Conservation (phyloP, 2,113 vertebrate genomes). For the Alouatta palliata region DNA sequence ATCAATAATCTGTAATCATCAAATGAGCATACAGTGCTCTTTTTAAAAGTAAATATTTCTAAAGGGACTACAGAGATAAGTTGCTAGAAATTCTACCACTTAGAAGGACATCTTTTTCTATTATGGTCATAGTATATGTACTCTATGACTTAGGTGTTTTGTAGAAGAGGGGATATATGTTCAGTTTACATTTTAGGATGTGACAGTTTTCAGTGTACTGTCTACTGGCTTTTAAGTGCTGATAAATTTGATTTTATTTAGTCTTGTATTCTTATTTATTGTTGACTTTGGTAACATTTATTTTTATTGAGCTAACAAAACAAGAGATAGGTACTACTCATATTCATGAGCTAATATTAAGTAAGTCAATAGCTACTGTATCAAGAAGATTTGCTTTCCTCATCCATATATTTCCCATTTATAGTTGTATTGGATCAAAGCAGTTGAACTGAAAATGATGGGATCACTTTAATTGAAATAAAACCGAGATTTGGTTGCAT, state of each 20-base stretch:
- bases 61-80: neutral
- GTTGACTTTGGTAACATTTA: neutral
- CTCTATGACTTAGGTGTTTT: neutral
- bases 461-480: neutral
- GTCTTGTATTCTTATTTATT: slow-evolving; percentile 1
- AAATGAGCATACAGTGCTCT: neutral
- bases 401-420: neutral
- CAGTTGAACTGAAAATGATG: neutral
- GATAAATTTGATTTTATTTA: neutral
- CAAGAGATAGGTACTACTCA: neutral
- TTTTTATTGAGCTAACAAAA: slow-evolving; percentile 14
- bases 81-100: neutral
- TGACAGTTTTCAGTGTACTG: neutral
- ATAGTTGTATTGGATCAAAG: neutral
- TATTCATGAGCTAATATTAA: neutral
- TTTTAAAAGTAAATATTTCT: neutral
- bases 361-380: neutral
- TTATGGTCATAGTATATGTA: neutral
- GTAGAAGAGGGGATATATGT: neutral
- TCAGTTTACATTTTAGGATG: neutral
- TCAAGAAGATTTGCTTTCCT: neutral
- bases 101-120: neutral
- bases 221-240: neutral
- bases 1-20: neutral
- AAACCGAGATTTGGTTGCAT: neutral